Evolutionary conservation across 2,888 invertebrate species (phyloP).

Genomic region (Caenorhabditis becei): DNA sequence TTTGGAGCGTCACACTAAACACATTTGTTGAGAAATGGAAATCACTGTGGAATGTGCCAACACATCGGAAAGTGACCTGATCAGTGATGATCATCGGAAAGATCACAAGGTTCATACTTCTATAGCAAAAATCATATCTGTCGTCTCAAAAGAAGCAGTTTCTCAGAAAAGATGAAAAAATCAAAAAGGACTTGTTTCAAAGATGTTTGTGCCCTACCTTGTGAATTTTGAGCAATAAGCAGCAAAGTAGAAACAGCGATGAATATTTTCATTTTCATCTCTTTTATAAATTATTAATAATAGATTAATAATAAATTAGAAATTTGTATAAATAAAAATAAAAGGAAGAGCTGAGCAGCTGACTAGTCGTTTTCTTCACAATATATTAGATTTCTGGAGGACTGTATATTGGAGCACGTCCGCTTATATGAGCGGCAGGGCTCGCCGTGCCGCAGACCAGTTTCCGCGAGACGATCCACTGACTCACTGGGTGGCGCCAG

Average conservation of each 20-base stretch:
- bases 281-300: not conserved
- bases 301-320: constrained; percentile 45
- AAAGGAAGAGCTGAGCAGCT: constrained; percentile 31
- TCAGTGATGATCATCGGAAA: not conserved
- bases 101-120: constrained; percentile 4
- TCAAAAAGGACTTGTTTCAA: too few species aligned
- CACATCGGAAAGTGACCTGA: not conserved
- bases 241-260: constrained; percentile 18
- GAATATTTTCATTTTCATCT: constrained; percentile 29
- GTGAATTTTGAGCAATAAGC: constrained; percentile 14
- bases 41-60: constrained; percentile 1
- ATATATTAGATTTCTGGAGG: constrained; percentile 54
- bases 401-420: constrained; percentile 59
- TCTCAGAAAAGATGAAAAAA: too few species aligned
- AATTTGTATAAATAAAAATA: constrained; percentile 30
- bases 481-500: constrained; percentile 29
- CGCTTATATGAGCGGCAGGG: constrained; percentile 58
- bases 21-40: constrained; percentile 6
- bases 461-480: constrained; percentile 45
- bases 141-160: too few species aligned
- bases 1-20: constrained; percentile 25
- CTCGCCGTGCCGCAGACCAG: constrained; percentile 44
- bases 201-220: too few species aligned
- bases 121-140: not conserved
- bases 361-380: constrained; percentile 35